Evolutionary conservation across 2,797 vertebrate species (phyloP).

Genomic region (Menidia menidia): DNA sequence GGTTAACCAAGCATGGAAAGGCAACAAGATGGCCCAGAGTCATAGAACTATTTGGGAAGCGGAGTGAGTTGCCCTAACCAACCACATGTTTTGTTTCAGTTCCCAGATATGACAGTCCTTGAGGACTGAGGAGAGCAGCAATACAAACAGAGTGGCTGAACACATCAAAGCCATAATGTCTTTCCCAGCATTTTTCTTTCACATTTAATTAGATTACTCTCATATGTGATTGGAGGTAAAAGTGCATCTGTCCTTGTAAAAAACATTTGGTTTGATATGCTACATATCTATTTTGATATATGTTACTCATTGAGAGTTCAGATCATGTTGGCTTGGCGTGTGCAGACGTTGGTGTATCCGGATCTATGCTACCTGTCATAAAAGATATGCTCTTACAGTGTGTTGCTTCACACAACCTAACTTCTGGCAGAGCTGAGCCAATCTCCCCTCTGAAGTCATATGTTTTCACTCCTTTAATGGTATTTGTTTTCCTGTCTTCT

Average conservation of each 20-base stretch:
- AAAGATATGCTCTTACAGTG: constrained; percentile 18
- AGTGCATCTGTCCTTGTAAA: constrained; percentile 57
- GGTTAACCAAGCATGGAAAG: constrained; percentile 45
- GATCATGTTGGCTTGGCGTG: constrained; percentile 2
- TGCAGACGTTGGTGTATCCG: constrained; percentile 1
- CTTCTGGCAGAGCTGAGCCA: constrained; percentile 32
- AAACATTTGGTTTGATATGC: constrained; percentile 58
- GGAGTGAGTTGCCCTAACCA: constrained; percentile 43
- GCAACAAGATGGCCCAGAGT: constrained; percentile 30
- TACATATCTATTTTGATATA: constrained; percentile 47
- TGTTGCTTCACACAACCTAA: constrained; percentile 28
- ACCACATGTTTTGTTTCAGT: constrained; percentile 74
- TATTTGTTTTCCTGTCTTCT: constrained; percentile 64
- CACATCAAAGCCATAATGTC: constrained; percentile 78
- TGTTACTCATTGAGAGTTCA: constrained; percentile 22
- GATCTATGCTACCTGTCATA: constrained; percentile 13
- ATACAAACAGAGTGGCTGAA: constrained; percentile 62
- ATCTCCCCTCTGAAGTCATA: constrained; percentile 32
- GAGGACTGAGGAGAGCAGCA: constrained; percentile 50
- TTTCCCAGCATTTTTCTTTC: constrained; percentile 70
- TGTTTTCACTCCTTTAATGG: constrained; percentile 35
- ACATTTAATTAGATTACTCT: constrained; percentile 74
- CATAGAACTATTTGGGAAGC: constrained; percentile 21
- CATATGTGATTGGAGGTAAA: constrained; percentile 55
- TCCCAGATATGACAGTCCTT: constrained; percentile 68